Base-by-base conservation (phyloP, 2,888 invertebrate genomes). In the Ornithoptera alexandrae region DNA sequence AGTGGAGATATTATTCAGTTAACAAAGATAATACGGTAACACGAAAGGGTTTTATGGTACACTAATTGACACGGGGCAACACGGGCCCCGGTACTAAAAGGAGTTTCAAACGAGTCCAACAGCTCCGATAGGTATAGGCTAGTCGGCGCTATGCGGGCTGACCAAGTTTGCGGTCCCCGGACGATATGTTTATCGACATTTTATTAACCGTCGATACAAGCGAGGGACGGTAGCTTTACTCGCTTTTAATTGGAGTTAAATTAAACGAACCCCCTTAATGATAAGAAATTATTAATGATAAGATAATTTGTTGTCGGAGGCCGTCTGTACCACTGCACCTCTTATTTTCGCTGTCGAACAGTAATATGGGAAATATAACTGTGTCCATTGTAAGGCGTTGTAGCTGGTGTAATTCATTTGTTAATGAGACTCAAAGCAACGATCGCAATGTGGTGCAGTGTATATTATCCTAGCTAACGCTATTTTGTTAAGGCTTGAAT, bases 21-120 rank as follows among this genome's bases (percentile, higher is more conserved):
- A 59, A 60, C 24, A 67, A 22, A 70, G 60, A 63, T 64, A 53
- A 67, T 62, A 58, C 39, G 18, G 59, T 67, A 64, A 67, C 67
- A 63, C 56, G 63, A 63, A 66, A 67, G 63, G 63, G 65, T 69
- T 70, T 66, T 67, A 76, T 72, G 71, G 70, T 42, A 58, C 62
- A 66, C 73, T 74, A 75, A 75, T 76, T 75, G 74, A 72, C 69
- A 71, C 62, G 65, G 64, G 24, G 58, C 50, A 46, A 65, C 60
- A 36, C 60, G 63, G 39, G 50, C 46, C 20, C 24, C 30, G 20
- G 65, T 42, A 57, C 22, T 60, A 56, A 65, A 46, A 68, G 39
- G 67, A 63, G 62, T 67, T 66, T 62, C 53, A 56, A 67, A 67
- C 22, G 61, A 56, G 59, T 62, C 62, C n/a, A 36, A 56, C 56